Base-by-base conservation (phyloP, 1,140 invertebrate species). In the Diachasma alloeum region DNA sequence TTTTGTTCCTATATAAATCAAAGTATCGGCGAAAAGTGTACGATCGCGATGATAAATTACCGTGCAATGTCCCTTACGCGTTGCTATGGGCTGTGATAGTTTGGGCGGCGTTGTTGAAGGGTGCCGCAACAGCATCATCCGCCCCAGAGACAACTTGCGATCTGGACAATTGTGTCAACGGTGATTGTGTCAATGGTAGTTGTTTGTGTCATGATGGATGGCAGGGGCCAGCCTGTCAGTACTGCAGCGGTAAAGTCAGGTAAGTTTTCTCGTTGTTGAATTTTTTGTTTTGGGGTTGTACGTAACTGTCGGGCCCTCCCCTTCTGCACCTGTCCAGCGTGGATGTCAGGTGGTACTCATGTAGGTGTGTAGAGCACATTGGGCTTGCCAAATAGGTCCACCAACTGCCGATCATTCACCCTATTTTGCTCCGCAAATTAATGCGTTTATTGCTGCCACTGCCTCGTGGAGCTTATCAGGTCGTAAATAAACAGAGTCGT, bases 231-330 rank as follows among this genome's bases (percentile, higher is more conserved):
- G 92, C 93, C 79, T 98, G 97, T 90, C 95, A 97, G 87, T 95
- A 94, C 87, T 97, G 96, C 91, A 94, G 93, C 72, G 96, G 97
- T 76, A 96, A 97, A 94, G 94, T 97, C 84, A 96, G 94, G 96
- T 97, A 91, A 92, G 92, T 90, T 63, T 42, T 36, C 80, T 79
- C 81, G 80, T 80, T 78, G 79, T 53, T 75, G 36, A 19, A 19
- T n/a, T 46, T 22, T 17, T 56, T 15, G 19, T 42, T 39, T 15
- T 26, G n/a, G 37, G 6, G 6, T 31, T 26, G n/a, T 42, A 24
- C 9, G n/a, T 63, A 26, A 63, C 24, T 15, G 15, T 26, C 4
- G 10, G 39, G 8, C 59, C 24, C n/a, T 53, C 48, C 48, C 48
- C 48, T 15, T 15, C 6, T 53, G 15, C 48, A 53, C 48, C 48